Conservation (phyloP, 2,888 invertebrate species). For the Monochamus alternatus region DNA sequence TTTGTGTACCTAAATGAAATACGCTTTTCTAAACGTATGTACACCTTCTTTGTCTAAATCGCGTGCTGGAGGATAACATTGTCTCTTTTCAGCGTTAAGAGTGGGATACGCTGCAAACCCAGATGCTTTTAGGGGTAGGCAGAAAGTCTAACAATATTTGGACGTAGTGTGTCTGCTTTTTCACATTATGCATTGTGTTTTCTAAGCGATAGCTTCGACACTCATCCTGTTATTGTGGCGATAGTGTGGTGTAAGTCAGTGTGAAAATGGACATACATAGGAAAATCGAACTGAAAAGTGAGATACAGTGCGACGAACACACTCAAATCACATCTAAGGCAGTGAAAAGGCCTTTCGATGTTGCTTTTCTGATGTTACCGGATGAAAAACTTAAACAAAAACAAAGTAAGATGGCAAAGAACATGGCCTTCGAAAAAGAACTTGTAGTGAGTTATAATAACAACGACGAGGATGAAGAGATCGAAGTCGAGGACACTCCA, state of each 20-base stretch:
- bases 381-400: slow-evolving; percentile 85
- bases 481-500: slow-evolving; percentile 62
- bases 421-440: slow-evolving; percentile 63
- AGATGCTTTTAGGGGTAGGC: slow-evolving; percentile 67
- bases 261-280: slow-evolving; percentile 76
- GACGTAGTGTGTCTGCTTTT: slow-evolving; percentile 69
- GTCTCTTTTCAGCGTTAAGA: slow-evolving; percentile 60
- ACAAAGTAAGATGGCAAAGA: slow-evolving; percentile 34
- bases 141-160: slow-evolving; percentile 70
- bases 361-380: slow-evolving; percentile 91
- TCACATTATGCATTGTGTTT: slow-evolving; percentile 69
- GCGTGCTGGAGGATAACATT: slow-evolving; percentile 22
- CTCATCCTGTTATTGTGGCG: slow-evolving; percentile 33
- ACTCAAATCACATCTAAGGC: slow-evolving; percentile 69
- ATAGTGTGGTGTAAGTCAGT: slow-evolving; percentile 62
- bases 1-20: slow-evolving; percentile 64
- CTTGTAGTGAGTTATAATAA: slow-evolving; percentile 54
- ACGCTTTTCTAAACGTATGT: slow-evolving; percentile 63
- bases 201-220: slow-evolving; percentile 43
- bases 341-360: slow-evolving; percentile 88
- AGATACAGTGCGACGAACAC: slow-evolving; percentile 67
- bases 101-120: slow-evolving; percentile 61
- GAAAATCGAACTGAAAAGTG: slow-evolving; percentile 70
- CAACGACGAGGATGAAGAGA: slow-evolving; percentile 66
- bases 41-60: slow-evolving; percentile 51